A percentile compares a stretch with the other conserved stretches of the same genome.
Evolutionary conservation across 1,140 invertebrate species (phyloP).

Genomic region (Drusus annulatus): DNA sequence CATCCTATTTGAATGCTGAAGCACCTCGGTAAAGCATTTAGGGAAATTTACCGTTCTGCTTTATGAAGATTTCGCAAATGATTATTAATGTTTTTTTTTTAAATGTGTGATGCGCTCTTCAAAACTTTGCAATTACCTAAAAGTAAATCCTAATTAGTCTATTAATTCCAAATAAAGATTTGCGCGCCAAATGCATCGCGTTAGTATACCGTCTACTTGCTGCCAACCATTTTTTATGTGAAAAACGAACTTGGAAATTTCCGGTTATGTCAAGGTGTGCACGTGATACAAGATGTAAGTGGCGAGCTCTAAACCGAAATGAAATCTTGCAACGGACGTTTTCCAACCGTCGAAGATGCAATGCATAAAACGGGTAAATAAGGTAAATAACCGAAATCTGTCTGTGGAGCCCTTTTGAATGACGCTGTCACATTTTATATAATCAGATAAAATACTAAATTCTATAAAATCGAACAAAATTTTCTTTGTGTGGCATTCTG

Average conservation of each 20-base stretch:
- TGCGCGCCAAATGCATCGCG: not conserved
- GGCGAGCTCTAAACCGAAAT: not conserved
- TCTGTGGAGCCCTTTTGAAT: slow-evolving; percentile 27
- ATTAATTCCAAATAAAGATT: not conserved
- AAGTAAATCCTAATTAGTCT: too few species aligned
- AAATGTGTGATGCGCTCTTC: too few species aligned
- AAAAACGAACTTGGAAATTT: too few species aligned
- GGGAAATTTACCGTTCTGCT: slow-evolving; percentile 11
- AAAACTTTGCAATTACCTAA: too few species aligned
- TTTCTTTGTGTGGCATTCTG: slow-evolving; percentile 2
- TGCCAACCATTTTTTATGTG: too few species aligned
- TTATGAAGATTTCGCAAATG: too few species aligned
- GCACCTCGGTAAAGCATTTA: not conserved
- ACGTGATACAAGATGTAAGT: not conserved
- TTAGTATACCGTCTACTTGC: not conserved
- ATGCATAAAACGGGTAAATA: not conserved
- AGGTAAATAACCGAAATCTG: not conserved
- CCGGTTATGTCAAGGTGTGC: too few species aligned
- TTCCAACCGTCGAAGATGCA: not conserved
- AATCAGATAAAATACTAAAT: slow-evolving; percentile 1
- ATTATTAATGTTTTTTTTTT: too few species aligned
- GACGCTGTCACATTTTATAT: slow-evolving; percentile 41
- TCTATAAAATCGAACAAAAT: slow-evolving; percentile 24
- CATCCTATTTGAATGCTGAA: not conserved
- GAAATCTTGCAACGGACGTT: not conserved